A percentile compares a stretch with the other conserved stretches of the same genome.
These are phyloP conservation scores for Steinernema khuongi DNA, from an alignment of 1,140 invertebrate genomes.

Conservation along the genomic window DNA sequence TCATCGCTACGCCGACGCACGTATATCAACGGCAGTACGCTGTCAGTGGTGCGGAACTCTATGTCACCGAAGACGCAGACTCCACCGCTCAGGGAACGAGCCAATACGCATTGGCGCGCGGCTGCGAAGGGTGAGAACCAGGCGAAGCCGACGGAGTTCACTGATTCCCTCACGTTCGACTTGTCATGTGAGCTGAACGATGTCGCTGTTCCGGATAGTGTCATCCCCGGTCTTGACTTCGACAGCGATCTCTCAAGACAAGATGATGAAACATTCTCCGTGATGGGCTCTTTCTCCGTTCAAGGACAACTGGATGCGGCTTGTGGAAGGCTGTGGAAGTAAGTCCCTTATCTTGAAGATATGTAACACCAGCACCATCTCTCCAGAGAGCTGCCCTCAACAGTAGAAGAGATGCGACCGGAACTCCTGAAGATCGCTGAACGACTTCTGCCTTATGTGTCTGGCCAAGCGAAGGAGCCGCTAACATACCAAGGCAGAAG, in stretches of 20 bases:
- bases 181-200: neutral
- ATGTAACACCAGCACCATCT: neutral
- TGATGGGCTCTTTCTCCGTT: neutral
- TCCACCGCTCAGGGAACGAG: too few species aligned
- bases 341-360: neutral
- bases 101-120: neutral
- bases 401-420: neutral
- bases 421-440: neutral
- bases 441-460: neutral
- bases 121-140: neutral
- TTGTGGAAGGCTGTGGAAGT: neutral
- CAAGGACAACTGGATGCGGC: neutral
- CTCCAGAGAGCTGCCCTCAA: neutral
- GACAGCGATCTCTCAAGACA: neutral
- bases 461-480: neutral
- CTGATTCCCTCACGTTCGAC: neutral
- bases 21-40: neutral
- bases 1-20: neutral
- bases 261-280: neutral
- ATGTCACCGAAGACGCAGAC: neutral
- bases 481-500: neutral
- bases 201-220: neutral
- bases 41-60: neutral
- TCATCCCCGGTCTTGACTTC: neutral
- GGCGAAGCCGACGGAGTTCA: neutral